These are phyloP conservation scores for Myiopsitta monachus DNA, from an alignment of 2,113 vertebrate species.

Conservation along the genomic window DNA sequence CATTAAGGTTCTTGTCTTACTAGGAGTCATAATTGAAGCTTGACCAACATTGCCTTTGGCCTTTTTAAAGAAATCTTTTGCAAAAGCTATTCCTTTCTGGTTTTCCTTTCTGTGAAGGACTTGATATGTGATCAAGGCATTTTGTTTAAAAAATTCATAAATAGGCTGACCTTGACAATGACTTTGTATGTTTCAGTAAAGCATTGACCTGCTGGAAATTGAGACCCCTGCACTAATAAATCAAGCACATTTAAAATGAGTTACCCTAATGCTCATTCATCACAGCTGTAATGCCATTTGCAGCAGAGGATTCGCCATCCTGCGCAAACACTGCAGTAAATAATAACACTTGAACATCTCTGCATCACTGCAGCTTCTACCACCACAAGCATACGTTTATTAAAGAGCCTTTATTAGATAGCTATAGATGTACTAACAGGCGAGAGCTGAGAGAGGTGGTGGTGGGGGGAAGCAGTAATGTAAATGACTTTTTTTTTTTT, in stretches of 20 bases:
- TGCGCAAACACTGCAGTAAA: conserved; percentile 99
- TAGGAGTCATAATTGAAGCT: conserved; percentile 99
- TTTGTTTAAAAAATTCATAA: conserved; percentile 93
- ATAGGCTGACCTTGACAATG: conserved; percentile 97
- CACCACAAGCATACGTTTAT: conserved; percentile 92
- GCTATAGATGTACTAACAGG: conserved; percentile 68
- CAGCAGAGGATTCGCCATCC: conserved; percentile 89
- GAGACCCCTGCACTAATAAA: conserved; percentile 97
- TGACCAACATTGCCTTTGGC: conserved; percentile 97
- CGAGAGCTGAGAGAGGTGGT: conserved; percentile 58
- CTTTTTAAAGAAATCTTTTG: conserved; percentile 82
- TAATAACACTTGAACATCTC: conserved; percentile 95
- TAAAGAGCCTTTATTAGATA: conserved; percentile 90
- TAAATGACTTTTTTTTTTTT: conserved; percentile 40
- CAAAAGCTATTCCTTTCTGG: conserved; percentile 79
- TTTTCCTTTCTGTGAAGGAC: conserved; percentile 79
- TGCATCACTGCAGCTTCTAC: conserved; percentile 80
- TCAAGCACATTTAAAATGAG: conserved; percentile 99
- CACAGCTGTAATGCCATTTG: conserved; percentile 98
- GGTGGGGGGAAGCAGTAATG: conserved; percentile 38
- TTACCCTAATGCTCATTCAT: conserved; percentile 99
- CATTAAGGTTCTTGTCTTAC: conserved; percentile 99
- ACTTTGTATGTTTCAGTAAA: conserved; percentile 99
- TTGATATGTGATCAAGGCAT: conserved; percentile 86
- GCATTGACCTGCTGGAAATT: conserved; percentile 99